Conservation (phyloP, 2,888 invertebrate genomes). For the Heliconius aoede region DNA sequence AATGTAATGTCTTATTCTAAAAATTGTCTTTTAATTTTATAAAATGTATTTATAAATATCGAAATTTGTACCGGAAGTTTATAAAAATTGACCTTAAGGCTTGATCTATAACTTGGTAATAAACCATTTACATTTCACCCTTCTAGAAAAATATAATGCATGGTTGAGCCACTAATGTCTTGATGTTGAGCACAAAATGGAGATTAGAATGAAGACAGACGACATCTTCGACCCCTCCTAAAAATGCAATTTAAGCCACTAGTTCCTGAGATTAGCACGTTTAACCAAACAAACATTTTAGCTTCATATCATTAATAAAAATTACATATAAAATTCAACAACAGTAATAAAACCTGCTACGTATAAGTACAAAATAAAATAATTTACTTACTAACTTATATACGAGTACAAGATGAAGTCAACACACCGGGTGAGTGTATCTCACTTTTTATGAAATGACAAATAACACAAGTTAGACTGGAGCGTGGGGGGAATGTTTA, state of each 20-base stretch:
- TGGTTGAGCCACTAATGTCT: no score
- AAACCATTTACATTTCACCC: no score
- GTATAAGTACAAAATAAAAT: not conserved
- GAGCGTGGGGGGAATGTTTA: conserved; percentile 15
- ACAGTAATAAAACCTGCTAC: not conserved
- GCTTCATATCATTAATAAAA: no score
- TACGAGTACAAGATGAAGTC: conserved; percentile 23
- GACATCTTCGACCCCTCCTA: no score
- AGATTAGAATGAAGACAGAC: no score
- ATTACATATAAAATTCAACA: not conserved
- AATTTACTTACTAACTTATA: conserved; percentile 8
- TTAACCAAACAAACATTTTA: no score
- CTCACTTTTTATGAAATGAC: conserved; percentile 35
- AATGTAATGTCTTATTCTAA: not conserved
- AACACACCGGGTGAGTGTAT: conserved; percentile 17
- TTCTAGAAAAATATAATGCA: no score
- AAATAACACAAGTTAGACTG: conserved; percentile 26
- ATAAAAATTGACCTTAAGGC: no score
- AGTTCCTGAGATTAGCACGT: no score
- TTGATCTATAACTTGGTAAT: not conserved
- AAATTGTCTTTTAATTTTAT: not conserved
- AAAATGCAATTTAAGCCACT: no score
- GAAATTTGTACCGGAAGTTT: no score
- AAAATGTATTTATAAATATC: not conserved
- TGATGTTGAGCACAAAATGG: no score